A percentile compares a stretch with the other conserved stretches of the same genome.
Evolutionary conservation across 53 echinoderm and acorn worm genomes (phyloP).

Genomic region (Glandiceps talaboti): DNA sequence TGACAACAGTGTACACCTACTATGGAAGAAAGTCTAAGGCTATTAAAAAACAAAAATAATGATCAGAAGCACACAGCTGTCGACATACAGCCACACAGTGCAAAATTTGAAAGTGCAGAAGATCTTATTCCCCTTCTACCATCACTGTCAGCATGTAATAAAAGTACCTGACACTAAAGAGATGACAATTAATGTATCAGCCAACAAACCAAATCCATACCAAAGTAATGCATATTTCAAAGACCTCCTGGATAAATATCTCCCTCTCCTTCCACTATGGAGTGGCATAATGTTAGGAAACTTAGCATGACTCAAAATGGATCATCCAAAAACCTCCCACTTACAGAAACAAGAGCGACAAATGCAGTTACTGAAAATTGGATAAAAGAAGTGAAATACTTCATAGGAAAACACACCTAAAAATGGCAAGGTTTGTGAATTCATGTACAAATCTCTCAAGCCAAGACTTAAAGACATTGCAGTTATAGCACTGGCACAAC

Average conservation of each 20-base stretch:
- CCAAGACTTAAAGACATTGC: not conserved
- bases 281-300: not conserved
- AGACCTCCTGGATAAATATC: not conserved
- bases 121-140: not conserved
- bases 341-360: not conserved
- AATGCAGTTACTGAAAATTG: not conserved
- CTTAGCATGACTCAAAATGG: not conserved
- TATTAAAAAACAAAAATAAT: too few species aligned
- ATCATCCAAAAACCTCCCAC: not conserved
- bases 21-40: not conserved
- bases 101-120: too few species aligned
- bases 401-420: not conserved
- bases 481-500: not conserved
- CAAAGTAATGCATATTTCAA: not conserved
- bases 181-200: not conserved
- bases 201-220: not conserved
- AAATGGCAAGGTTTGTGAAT: not conserved
- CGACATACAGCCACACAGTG: too few species aligned
- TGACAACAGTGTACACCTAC: not conserved
- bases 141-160: not conserved
- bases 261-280: not conserved
- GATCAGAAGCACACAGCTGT: too few species aligned
- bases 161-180: too few species aligned
- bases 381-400: not conserved
- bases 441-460: not conserved